phyloP scores from a whole-genome alignment of 2,113 vertebrate species.

The Callipepla squamata region DNA sequence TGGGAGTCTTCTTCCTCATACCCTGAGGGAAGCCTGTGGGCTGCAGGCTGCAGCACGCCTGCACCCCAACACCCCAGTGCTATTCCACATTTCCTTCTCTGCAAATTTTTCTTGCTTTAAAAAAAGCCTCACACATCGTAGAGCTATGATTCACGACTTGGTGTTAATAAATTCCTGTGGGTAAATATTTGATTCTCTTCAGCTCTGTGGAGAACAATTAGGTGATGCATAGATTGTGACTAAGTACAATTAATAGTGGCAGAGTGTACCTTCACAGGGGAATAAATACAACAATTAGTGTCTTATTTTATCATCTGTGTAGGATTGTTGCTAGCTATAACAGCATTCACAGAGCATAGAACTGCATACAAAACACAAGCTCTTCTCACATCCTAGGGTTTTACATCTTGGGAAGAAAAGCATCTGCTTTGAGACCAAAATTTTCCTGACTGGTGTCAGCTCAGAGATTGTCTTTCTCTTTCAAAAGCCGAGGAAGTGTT shows the following conservation, averaged over 20 bases:
- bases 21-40: background rate
- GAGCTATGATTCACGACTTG: constrained; percentile 34
- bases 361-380: background rate
- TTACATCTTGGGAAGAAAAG: background rate
- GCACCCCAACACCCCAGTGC: background rate
- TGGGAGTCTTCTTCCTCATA: background rate
- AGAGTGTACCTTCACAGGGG: constrained; percentile 21
- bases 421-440: background rate
- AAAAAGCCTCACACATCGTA: fast-evolving
- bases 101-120: background rate
- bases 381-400: background rate
- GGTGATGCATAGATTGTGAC: constrained; percentile 64
- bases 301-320: constrained; percentile 56
- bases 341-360: background rate
- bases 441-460: background rate
- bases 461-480: background rate
- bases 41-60: fast-evolving
- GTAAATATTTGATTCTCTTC: constrained; percentile 66
- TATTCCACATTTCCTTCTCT: fast-evolving
- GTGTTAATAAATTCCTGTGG: constrained; percentile 46
- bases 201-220: constrained; percentile 41
- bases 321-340: constrained; percentile 45
- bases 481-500: background rate
- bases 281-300: constrained; percentile 64
- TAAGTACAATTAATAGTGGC: constrained; percentile 55